Conservation (phyloP, 2,797 vertebrate species). For the Amblyopsis hoosieri region DNA sequence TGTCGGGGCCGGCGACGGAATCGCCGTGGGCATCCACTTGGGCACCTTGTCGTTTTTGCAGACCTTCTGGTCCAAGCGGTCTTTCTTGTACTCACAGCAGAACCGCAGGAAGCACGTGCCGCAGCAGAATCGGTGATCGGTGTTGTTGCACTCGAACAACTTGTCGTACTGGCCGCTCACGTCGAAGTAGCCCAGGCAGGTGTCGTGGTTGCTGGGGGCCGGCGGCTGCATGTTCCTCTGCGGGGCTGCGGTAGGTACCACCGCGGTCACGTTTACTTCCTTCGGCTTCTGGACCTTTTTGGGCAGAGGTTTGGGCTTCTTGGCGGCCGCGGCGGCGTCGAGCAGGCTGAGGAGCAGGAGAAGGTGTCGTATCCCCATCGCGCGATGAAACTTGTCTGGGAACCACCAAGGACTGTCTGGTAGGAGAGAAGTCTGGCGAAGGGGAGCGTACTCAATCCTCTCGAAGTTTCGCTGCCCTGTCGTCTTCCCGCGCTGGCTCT, state of each 20-base stretch:
- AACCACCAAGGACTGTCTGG: background rate
- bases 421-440: constrained; percentile 29
- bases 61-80: constrained; percentile 89
- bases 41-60: constrained; percentile 92
- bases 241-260: constrained; percentile 59
- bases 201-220: constrained; percentile 81
- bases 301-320: constrained; percentile 67
- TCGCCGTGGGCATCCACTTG: constrained; percentile 85
- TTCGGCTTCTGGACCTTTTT: constrained; percentile 65
- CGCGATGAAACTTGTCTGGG: constrained; percentile 22
- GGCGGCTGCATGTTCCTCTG: constrained; percentile 58
- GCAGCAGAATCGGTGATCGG: constrained; percentile 95
- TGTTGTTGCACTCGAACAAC: constrained; percentile 97
- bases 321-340: constrained; percentile 67
- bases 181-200: constrained; percentile 94
- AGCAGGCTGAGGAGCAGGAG: constrained; percentile 78
- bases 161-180: constrained; percentile 97
- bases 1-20: constrained; percentile 78
- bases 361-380: constrained; percentile 81
- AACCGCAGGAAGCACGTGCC: constrained; percentile 97
- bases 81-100: constrained; percentile 95
- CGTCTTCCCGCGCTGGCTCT: constrained; percentile 44
- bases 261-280: constrained; percentile 64
- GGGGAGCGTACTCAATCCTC: constrained; percentile 38
- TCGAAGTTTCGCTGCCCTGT: constrained; percentile 42